phyloP scores from a whole-genome alignment of 1,140 invertebrate genomes.

The Drosophila grimshawi region DNA sequence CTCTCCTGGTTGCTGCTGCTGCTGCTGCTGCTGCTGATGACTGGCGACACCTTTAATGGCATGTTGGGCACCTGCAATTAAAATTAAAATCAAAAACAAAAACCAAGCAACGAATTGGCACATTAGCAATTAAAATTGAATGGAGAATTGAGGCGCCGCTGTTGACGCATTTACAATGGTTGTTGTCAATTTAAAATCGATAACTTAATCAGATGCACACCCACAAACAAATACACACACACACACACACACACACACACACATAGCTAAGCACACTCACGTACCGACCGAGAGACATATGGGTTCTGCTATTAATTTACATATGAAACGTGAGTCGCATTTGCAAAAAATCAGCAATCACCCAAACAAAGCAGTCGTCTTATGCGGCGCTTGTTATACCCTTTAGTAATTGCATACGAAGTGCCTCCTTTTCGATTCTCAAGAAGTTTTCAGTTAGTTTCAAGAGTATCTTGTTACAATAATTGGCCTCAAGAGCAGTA shows the following conservation, averaged over 20 bases:
- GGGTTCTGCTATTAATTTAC: constrained; percentile 54
- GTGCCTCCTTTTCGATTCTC: neutral
- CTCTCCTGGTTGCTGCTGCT: constrained; percentile 12
- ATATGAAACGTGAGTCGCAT: constrained; percentile 69
- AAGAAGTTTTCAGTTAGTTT: neutral
- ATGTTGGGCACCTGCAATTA: constrained; percentile 82
- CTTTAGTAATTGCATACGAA: neutral
- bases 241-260: constrained; percentile 6
- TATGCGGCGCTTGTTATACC: neutral
- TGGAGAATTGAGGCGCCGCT: constrained; percentile 55
- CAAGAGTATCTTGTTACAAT: constrained; percentile 1
- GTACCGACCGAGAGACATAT: constrained; percentile 3
- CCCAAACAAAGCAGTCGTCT: neutral
- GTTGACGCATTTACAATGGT: constrained; percentile 8
- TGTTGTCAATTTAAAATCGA: constrained; percentile 58
- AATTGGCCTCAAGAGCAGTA: neutral
- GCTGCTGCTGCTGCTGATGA: neutral
- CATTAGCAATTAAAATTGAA: constrained; percentile 60
- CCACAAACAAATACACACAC: constrained; percentile 23
- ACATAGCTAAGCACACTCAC: constrained; percentile 14
- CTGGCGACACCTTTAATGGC: constrained; percentile 62
- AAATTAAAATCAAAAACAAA: constrained; percentile 32
- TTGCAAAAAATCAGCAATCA: constrained; percentile 21
- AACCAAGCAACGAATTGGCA: constrained; percentile 55
- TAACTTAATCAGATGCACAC: constrained; percentile 53